These are phyloP conservation scores for Teleopsis dalmanni DNA, from an alignment of 1,140 invertebrate species.

Conservation along the genomic window DNA sequence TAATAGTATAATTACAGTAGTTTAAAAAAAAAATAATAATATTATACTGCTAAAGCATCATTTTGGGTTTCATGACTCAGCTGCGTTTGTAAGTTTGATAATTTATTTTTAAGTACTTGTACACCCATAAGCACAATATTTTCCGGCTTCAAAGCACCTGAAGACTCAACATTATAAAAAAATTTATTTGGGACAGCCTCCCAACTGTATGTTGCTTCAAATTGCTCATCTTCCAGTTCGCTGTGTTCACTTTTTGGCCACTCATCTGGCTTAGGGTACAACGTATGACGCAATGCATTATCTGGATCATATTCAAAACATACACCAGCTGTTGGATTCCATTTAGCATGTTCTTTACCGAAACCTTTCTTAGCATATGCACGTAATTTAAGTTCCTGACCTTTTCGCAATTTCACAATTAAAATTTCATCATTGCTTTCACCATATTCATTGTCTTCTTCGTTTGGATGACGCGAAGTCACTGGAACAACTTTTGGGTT, in stretches of 20 bases:
- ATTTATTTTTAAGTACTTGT: slow-evolving; percentile 87
- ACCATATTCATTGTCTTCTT: slow-evolving; percentile 86
- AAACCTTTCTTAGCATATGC: slow-evolving; percentile 96
- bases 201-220: slow-evolving; percentile 88
- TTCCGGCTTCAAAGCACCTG: slow-evolving; percentile 89
- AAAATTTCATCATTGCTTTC: slow-evolving; percentile 88
- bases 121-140: slow-evolving; percentile 96
- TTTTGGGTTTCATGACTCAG: slow-evolving; percentile 79
- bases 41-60: slow-evolving; percentile 69
- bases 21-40: no score
- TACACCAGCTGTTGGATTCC: slow-evolving; percentile 98
- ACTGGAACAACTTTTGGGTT: slow-evolving; percentile 88
- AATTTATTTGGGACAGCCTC: slow-evolving; percentile 96
- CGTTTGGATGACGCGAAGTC: slow-evolving; percentile 82
- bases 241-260: slow-evolving; percentile 99
- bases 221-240: slow-evolving; percentile 86
- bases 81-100: slow-evolving; percentile 90
- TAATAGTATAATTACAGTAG: no score
- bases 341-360: slow-evolving; percentile 99
- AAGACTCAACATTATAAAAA: slow-evolving; percentile 93
- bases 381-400: slow-evolving; percentile 91
- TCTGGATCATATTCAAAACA: slow-evolving; percentile 99
- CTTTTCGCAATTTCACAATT: slow-evolving; percentile 95
- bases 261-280: slow-evolving; percentile 96
- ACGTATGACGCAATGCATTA: slow-evolving; percentile 92